Conservation (phyloP, 2,888 invertebrate genomes). For the Julus scandinavius region DNA sequence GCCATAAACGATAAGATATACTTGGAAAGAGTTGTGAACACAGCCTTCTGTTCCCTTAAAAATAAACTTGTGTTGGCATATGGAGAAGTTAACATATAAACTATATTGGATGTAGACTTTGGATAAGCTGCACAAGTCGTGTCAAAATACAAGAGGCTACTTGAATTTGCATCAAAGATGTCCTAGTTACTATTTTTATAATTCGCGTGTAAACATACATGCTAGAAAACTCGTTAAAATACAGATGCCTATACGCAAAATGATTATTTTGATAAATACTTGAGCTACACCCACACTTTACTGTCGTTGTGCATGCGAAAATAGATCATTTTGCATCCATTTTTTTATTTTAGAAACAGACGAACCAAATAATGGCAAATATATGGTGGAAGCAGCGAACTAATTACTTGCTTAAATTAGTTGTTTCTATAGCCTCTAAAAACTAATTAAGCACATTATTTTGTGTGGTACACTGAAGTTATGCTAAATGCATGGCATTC, state of each 20-base stretch:
- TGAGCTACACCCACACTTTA: neutral
- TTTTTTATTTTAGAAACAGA: too few relatives aligned
- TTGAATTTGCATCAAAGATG: neutral
- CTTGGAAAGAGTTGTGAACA: neutral
- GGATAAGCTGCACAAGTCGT: neutral
- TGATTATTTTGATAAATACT: neutral
- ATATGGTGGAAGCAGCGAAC: too few relatives aligned
- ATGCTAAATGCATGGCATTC: too few relatives aligned
- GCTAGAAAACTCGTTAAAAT: neutral
- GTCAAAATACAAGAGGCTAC: neutral
- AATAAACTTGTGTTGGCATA: neutral
- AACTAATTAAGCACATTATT: too few relatives aligned
- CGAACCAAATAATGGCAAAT: too few relatives aligned
- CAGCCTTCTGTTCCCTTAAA: neutral
- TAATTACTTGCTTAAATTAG: too few relatives aligned
- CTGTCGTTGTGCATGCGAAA: neutral
- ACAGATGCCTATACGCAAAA: neutral
- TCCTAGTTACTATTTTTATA: conserved; percentile 26
- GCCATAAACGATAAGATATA: neutral
- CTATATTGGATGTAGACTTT: neutral
- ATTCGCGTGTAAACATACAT: neutral
- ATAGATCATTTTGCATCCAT: too few relatives aligned
- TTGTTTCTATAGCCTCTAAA: too few relatives aligned
- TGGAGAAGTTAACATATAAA: neutral
- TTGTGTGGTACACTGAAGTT: too few relatives aligned